Evolutionary conservation across 2,113 vertebrate species (phyloP).

Genomic region (Orientallactaga bullata): DNA sequence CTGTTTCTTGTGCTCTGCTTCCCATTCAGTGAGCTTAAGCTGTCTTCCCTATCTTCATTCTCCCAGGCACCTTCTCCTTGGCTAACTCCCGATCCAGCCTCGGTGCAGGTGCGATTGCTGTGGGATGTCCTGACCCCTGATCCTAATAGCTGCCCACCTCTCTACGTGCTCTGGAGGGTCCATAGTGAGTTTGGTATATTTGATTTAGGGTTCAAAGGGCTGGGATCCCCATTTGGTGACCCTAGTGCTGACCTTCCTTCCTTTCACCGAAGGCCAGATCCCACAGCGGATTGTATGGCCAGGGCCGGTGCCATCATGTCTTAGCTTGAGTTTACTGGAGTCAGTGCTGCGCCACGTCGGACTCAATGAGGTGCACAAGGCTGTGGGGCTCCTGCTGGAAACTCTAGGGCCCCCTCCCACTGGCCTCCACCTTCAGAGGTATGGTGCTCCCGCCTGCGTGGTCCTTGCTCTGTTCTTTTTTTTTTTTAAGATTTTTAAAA

Average conservation of each 20-base stretch:
- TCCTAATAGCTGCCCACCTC: slow-evolving; percentile 92
- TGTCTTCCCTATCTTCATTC: not conserved
- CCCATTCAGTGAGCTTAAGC: not conserved
- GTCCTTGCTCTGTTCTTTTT: not conserved
- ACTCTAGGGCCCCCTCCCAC: slow-evolving; percentile 83
- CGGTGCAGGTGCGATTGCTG: slow-evolving; percentile 90
- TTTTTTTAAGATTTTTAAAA: no score
- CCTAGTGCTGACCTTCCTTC: not conserved
- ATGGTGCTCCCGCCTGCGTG: not conserved
- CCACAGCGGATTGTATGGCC: slow-evolving; percentile 88
- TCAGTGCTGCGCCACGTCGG: slow-evolving; percentile 92
- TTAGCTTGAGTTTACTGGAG: slow-evolving; percentile 92
- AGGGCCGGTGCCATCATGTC: slow-evolving; percentile 89
- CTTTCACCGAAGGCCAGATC: slow-evolving; percentile 79
- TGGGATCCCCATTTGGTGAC: not conserved
- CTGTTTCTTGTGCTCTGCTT: not conserved
- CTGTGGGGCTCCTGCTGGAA: slow-evolving; percentile 91
- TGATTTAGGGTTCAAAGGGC: not conserved
- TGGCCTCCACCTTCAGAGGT: slow-evolving; percentile 83
- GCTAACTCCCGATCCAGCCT: slow-evolving; percentile 43
- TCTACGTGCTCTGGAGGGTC: slow-evolving; percentile 94
- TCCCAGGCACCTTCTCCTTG: slow-evolving; percentile 74
- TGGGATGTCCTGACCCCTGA: slow-evolving; percentile 95
- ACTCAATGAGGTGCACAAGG: slow-evolving; percentile 95
- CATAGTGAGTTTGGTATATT: slow-evolving; percentile 90